Evolutionary conservation across 2,888 invertebrate genomes (phyloP), one percentile per base, ranked within the genome.

Genomic region (Eupithecia pulchellata): DNA sequence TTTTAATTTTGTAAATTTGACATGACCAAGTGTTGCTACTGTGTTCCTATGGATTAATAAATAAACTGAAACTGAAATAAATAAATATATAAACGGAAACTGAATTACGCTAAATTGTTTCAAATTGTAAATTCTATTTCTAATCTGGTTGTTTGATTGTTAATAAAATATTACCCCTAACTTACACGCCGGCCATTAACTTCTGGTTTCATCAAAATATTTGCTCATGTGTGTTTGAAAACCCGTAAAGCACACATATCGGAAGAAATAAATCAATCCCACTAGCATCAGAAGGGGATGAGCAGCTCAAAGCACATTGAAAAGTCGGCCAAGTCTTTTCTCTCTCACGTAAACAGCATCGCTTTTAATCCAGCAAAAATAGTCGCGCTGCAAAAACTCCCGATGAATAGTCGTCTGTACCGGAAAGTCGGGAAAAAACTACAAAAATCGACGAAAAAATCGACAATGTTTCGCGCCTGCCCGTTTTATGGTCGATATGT

Each of bases 401-500:
- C 83, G 78, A 80, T 87, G 87, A 90, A 89, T 82, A 83, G 86
- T 86, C 83, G 88, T 87, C 88, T 87, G 87, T 83, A 84, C 83
- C 81, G 87, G 86, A 86, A 87, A 85, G 79, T 86, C 79, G 84
- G 82, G 64, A 89, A 72, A 57, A 72, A 69, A 61, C 64, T 52
- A 58, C 62, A 89, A 68, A 71, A 72, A 66, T 64, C 63, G 39
- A 69, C 66, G 29, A 69, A 91, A 91, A 90, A 90, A 89, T 86
- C 85, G 83, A 82, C 85, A 84, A 81, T 85, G 85, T 86, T 86
- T 86, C 86, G 84, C 87, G 86, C 85, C 85, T 83, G 84, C 81
- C 84, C 86, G 86, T 86, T 90, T 89, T 89, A 91, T 89, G 86
- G 87, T 83, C 88, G 87, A 91, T 92, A 91, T 91, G 91, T 91